These are phyloP conservation scores for Otis tarda DNA, from an alignment of 2,113 vertebrate genomes.

Conservation along the genomic window DNA sequence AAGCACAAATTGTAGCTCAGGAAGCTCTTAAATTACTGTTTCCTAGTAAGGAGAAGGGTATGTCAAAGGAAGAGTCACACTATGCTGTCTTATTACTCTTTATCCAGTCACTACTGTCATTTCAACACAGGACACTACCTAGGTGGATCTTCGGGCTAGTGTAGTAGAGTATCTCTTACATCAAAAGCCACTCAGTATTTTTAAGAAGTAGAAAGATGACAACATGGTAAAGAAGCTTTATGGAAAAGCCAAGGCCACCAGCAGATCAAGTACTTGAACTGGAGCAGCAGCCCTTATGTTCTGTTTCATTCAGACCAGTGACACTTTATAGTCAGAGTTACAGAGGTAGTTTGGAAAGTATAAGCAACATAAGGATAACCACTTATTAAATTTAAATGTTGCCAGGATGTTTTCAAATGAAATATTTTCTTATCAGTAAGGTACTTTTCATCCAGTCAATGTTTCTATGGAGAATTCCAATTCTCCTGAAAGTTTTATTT, in stretches of 20 bases:
- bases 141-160: neutral
- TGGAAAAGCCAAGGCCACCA: neutral
- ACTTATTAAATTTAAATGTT: neutral
- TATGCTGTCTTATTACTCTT: neutral
- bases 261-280: neutral
- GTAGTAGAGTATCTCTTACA: neutral
- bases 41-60: neutral
- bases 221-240: neutral
- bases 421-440: neutral
- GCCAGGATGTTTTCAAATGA: neutral
- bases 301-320: neutral
- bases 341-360: neutral
- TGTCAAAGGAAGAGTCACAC: neutral
- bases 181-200: neutral
- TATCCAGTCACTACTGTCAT: neutral
- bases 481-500: neutral
- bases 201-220: neutral
- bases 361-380: neutral
- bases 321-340: neutral
- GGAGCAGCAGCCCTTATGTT: neutral
- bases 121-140: neutral
- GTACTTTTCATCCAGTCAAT: neutral
- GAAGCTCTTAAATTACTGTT: neutral
- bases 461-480: neutral
- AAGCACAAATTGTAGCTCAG: neutral